phyloP scores from a whole-genome alignment of 2,888 invertebrate genomes.

The Spatulosminthurus flaviceps region DNA sequence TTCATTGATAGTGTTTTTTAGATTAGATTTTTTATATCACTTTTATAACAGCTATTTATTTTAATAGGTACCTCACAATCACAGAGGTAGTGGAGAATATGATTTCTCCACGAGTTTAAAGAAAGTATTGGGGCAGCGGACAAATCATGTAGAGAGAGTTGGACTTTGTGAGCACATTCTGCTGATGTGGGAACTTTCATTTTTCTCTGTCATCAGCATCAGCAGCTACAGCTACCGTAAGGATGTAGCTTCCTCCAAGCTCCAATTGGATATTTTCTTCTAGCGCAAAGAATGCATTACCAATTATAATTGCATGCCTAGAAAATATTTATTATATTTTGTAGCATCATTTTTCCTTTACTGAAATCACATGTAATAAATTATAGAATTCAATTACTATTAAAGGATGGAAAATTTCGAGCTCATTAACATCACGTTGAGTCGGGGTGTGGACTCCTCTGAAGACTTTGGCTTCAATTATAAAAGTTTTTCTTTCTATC shows the following conservation, averaged over 20 bases:
- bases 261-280: conserved; percentile 1
- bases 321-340: no score
- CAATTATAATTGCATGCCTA: not conserved
- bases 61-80: no score
- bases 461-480: no score
- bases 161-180: conserved; percentile 71
- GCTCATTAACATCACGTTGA: no score
- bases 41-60: no score
- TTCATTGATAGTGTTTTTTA: no score
- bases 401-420: no score
- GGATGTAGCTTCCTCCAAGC: conserved; percentile 32
- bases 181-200: not conserved
- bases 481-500: no score
- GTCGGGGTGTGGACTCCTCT: no score
- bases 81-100: conserved; percentile 96
- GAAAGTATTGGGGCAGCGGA: conserved; percentile 89
- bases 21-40: conserved; percentile 68
- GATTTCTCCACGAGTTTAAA: conserved; percentile 91
- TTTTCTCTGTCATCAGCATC: not conserved
- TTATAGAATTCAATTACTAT: no score
- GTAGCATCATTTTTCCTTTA: no score
- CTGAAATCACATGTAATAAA: no score
- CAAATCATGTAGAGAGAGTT: conserved; percentile 83
- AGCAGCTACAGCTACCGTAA: not conserved
- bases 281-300: not conserved